phyloP scores from a whole-genome alignment of 2,113 vertebrate genomes.

The Anhinga anhinga region DNA sequence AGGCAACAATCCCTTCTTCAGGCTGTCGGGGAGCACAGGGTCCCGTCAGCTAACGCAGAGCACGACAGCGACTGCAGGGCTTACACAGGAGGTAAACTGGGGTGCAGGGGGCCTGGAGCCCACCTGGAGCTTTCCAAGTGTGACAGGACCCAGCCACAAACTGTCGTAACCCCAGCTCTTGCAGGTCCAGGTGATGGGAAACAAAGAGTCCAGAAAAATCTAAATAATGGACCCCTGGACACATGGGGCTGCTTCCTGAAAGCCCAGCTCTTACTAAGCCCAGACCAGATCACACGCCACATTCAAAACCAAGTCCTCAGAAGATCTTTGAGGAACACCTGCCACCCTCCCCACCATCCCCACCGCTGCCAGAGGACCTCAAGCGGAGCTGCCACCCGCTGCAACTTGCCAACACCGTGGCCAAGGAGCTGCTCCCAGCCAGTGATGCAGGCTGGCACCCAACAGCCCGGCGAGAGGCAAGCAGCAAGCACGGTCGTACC shows the following conservation, averaged over 20 bases:
- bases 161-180: neutral
- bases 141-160: rapidly evolving
- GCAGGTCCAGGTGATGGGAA: neutral
- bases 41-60: rapidly evolving
- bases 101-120: neutral
- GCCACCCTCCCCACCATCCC: neutral
- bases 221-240: neutral
- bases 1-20: neutral
- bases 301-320: neutral
- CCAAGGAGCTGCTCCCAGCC: neutral
- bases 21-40: rapidly evolving
- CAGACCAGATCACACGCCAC: neutral
- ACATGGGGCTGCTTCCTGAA: neutral
- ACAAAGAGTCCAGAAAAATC: neutral
- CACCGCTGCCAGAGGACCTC: neutral
- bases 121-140: neutral
- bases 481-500: neutral
- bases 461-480: neutral
- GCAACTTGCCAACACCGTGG: neutral
- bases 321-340: neutral
- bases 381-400: neutral
- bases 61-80: neutral
- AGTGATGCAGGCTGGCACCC: neutral
- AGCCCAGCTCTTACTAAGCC: neutral
- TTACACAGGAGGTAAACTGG: neutral